Conservation (phyloP, 2,113 vertebrate genomes). For the Larimichthys crocea region DNA sequence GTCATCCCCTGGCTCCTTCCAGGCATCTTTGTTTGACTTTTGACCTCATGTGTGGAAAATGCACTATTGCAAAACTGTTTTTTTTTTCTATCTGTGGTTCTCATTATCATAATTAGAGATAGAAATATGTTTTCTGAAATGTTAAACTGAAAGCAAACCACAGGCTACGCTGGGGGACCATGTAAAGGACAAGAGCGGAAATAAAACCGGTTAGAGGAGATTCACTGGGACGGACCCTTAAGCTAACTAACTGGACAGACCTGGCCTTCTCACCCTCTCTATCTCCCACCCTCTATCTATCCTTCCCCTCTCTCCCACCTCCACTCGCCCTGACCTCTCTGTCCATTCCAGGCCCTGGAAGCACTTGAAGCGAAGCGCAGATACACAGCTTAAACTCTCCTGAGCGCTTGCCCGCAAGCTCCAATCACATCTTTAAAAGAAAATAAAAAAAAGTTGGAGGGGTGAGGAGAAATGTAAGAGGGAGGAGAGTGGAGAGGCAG, state of each 20-base stretch:
- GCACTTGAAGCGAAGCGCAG: constrained; percentile 77
- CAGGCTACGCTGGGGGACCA: constrained; percentile 30
- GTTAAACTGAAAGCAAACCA: constrained; percentile 40
- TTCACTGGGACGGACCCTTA: constrained; percentile 45
- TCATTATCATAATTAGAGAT: constrained; percentile 67
- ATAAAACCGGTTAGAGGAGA: constrained; percentile 29
- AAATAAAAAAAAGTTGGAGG: constrained; percentile 67
- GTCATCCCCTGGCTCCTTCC: constrained; percentile 24
- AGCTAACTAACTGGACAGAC: constrained; percentile 56
- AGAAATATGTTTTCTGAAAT: constrained; percentile 38
- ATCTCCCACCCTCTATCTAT: constrained; percentile 38
- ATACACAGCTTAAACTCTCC: constrained; percentile 82
- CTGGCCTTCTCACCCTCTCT: constrained; percentile 40
- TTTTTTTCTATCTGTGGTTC: constrained; percentile 19
- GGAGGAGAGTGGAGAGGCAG: constrained; percentile 20
- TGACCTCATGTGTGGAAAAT: constrained; percentile 31
- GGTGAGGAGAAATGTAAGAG: constrained; percentile 50
- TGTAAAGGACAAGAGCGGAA: constrained; percentile 52
- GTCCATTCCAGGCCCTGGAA: constrained; percentile 76
- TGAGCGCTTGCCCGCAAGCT: constrained; percentile 70
- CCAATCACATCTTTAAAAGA: constrained; percentile 77
- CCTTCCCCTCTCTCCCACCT: constrained; percentile 32
- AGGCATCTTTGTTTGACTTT: constrained; percentile 56
- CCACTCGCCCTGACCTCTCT: constrained; percentile 75
- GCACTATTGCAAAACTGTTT: not conserved